phyloP scores from a whole-genome alignment of 1,140 invertebrate genomes.

The Neodiprion virginianus region DNA sequence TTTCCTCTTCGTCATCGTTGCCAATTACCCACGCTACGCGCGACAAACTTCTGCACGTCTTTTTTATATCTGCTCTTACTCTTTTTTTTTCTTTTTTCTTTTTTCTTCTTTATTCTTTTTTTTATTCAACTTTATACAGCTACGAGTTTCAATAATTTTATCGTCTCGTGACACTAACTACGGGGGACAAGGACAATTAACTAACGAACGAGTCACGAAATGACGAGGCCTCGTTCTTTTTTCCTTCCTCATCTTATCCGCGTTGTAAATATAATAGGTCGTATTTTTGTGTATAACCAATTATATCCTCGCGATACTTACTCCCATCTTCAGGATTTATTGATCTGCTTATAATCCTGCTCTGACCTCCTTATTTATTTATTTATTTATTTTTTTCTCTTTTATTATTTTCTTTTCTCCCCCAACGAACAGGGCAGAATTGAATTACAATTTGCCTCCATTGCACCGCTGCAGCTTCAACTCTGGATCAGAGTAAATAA shows the following conservation, averaged over 20 bases:
- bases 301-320: neutral
- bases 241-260: neutral
- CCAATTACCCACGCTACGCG: neutral
- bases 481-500: neutral
- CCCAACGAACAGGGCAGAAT: too few relatives aligned
- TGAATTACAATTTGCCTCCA: neutral
- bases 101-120: too few relatives aligned
- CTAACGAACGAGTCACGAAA: neutral
- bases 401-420: too few relatives aligned
- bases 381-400: too few relatives aligned
- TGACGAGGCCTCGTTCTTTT: too few relatives aligned
- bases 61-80: neutral
- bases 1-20: conserved; percentile 1
- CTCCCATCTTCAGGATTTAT: too few relatives aligned
- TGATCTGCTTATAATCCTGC: too few relatives aligned
- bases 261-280: neutral
- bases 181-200: neutral
- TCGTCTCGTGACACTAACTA: neutral
- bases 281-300: neutral
- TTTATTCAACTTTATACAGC: too few relatives aligned
- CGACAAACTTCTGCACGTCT: neutral
- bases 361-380: too few relatives aligned
- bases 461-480: neutral
- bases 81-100: neutral
- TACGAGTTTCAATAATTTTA: neutral